A percentile compares a stretch with the other conserved stretches of the same genome.
These are phyloP conservation scores for Tonatia bakeri DNA, from an alignment of 2,113 vertebrate species.

Conservation along the genomic window DNA sequence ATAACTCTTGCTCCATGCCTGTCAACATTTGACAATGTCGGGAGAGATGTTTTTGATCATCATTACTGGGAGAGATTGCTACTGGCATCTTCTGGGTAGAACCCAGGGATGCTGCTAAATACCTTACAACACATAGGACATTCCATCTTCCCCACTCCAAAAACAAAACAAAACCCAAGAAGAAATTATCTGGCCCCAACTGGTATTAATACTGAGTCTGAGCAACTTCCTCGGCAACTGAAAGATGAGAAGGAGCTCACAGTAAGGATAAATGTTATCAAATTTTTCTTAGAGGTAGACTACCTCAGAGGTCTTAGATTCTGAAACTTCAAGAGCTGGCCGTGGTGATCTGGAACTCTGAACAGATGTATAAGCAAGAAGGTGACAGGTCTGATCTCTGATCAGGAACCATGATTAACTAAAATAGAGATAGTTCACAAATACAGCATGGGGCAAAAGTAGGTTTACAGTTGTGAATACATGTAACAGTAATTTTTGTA, in stretches of 20 bases:
- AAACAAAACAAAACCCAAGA: not conserved
- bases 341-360: not conserved
- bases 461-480: too few species aligned
- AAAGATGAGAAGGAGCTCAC: not conserved
- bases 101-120: not conserved
- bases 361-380: not conserved
- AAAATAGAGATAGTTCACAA: not conserved
- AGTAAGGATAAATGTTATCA: not conserved
- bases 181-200: not conserved
- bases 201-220: not conserved
- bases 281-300: not conserved
- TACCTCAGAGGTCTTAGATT: not conserved
- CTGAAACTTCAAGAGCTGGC: not conserved
- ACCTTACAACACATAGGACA: not conserved
- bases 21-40: not conserved
- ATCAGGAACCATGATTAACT: not conserved
- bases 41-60: not conserved
- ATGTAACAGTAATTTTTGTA: too few species aligned
- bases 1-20: not conserved
- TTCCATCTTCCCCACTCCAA: not conserved
- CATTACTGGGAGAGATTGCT: not conserved
- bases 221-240: not conserved
- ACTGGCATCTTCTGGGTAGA: not conserved
- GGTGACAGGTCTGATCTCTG: not conserved
- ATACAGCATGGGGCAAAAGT: too few species aligned